phyloP scores from a whole-genome alignment of 2,113 vertebrate genomes.

The Ibidorhyncha struthersii region DNA sequence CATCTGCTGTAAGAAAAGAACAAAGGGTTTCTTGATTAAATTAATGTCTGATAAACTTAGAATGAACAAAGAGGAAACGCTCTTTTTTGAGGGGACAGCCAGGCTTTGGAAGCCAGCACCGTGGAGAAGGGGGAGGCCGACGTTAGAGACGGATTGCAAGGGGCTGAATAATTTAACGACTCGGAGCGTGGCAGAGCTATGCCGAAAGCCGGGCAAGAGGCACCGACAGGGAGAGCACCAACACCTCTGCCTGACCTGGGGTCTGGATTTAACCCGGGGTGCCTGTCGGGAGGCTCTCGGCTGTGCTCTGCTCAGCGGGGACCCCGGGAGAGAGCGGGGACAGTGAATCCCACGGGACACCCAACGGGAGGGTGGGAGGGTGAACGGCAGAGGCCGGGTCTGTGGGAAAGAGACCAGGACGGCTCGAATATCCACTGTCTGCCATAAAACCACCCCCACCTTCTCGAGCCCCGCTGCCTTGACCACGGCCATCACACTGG shows the following conservation, averaged over 20 bases:
- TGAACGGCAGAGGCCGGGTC: accelerated
- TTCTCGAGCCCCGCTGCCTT: not conserved
- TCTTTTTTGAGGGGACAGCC: not conserved
- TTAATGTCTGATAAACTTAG: not conserved
- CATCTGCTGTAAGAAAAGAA: not conserved
- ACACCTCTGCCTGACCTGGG: not conserved
- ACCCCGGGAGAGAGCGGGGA: accelerated
- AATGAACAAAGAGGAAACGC: not conserved
- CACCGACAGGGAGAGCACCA: not conserved
- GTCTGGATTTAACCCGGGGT: not conserved
- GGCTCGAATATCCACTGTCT: not conserved
- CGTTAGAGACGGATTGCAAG: not conserved
- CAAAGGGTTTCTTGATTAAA: not conserved
- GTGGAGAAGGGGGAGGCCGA: not conserved
- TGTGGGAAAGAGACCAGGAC: not conserved
- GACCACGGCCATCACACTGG: accelerated
- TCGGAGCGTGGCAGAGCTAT: not conserved
- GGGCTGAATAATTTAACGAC: not conserved
- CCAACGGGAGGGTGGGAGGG: accelerated
- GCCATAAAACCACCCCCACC: not conserved
- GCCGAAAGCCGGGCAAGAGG: not conserved
- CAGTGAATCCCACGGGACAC: not conserved
- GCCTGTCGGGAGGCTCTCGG: not conserved
- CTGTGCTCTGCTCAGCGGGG: not conserved
- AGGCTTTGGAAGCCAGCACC: not conserved